phyloP scores from a whole-genome alignment of 2,797 vertebrate genomes.

The Pantherophis vulpinus region DNA sequence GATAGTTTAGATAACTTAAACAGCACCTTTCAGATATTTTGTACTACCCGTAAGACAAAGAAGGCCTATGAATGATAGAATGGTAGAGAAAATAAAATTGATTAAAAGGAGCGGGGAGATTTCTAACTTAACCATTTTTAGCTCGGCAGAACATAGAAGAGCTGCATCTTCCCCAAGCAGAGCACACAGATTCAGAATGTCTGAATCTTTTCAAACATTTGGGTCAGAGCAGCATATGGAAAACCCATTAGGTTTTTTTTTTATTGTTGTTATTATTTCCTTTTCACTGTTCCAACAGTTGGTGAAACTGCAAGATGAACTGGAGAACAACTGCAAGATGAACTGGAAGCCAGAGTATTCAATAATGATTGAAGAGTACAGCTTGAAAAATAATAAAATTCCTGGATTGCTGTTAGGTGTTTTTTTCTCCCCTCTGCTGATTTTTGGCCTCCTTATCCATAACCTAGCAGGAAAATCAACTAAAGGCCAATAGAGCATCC shows the following conservation, averaged over 20 bases:
- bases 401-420: background rate
- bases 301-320: slow-evolving; percentile 19
- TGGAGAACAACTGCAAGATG: slow-evolving; percentile 22
- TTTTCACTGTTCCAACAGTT: background rate
- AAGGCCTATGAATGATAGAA: background rate
- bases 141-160: background rate
- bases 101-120: background rate
- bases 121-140: slow-evolving; percentile 18
- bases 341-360: background rate
- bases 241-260: background rate
- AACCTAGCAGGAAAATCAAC: background rate
- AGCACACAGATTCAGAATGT: background rate
- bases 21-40: background rate
- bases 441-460: background rate
- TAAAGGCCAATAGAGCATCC: slow-evolving; percentile 27
- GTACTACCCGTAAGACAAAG: background rate
- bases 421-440: background rate
- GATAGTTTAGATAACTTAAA: slow-evolving; percentile 6
- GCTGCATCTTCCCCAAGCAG: background rate
- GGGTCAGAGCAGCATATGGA: background rate
- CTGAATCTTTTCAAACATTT: background rate
- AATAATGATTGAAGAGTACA: background rate
- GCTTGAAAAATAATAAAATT: background rate
- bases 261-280: too few species aligned
- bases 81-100: background rate